Base-by-base conservation (phyloP, 2,113 vertebrate genomes). In the Brienomyrus brachyistius region DNA sequence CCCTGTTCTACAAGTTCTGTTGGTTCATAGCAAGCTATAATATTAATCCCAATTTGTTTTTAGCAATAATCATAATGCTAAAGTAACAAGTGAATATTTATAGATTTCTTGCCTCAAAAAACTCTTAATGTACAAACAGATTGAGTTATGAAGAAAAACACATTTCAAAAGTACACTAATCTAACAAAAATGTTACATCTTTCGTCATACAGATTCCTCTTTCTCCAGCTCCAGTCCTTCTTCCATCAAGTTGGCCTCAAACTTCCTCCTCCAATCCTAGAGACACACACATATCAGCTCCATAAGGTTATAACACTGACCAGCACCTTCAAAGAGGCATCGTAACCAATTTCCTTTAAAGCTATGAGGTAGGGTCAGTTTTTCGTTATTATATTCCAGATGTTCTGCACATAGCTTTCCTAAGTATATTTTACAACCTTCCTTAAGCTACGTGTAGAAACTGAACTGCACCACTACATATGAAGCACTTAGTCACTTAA, bases 231-330 rank as follows among this genome's bases (percentile, higher is more conserved):
- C 96, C 92, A 99, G 96, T 59, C 98, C 98, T 52, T 92, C 93
- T 91, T 98, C 97, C 91, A 93, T 93, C 74, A 99, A 95, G 92
- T 99, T 98, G 84, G 93, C 92, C 93, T 99, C 97, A 94, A 99
- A 99, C 83, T 95, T 96, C 94, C 91, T 96, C 94, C 98, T 97
- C 93, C 98, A 97, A 85, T 98, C 97, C 98, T 99, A 90, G 50
- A 91, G 7, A 84, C 50, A 82, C 4, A 59, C 31, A 74, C 31
- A 85, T 27, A 84, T 54, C 40, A 59, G 51, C 9, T 45, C 5
- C 17, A 88, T 17, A 43, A 59, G n/a, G 7, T 45, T 43, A 19
- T 56, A 7, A 59, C 35, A 40, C 6, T 86, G 15, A n/a, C 86
- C 15, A 43, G 13, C 31, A 45, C 23, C 45, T 84, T 84, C 45